These are phyloP conservation scores for Momotus momota DNA, from an alignment of 2,797 vertebrate genomes.

Conservation along the genomic window DNA sequence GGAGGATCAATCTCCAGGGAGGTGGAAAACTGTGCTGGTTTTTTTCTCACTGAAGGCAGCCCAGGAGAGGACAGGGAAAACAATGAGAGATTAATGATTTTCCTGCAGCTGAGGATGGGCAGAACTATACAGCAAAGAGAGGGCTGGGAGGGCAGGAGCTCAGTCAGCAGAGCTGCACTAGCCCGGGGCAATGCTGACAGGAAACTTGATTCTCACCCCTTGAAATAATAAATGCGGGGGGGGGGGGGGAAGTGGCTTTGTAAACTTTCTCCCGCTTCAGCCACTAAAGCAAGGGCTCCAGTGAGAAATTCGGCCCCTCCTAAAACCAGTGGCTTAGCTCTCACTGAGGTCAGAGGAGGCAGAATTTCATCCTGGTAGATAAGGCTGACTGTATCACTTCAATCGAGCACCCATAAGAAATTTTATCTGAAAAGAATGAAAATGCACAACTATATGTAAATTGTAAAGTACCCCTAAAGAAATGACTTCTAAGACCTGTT, in stretches of 20 bases:
- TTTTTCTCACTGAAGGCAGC: neutral
- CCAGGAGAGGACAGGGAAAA: neutral
- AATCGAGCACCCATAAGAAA: neutral
- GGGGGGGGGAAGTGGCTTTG: neutral
- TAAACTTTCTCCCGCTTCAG: neutral
- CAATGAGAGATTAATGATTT: slow-evolving; percentile 8
- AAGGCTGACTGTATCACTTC: neutral
- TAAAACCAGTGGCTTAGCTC: neutral
- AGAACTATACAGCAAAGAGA: neutral
- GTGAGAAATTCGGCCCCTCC: neutral
- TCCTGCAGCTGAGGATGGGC: neutral
- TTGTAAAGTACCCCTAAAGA: neutral
- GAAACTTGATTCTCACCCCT: neutral
- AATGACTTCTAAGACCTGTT: neutral
- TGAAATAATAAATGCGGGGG: neutral
- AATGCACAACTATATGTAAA: neutral
- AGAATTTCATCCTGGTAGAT: neutral
- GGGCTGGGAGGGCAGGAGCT: neutral
- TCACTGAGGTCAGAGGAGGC: neutral
- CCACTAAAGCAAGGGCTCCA: neutral
- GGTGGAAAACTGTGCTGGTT: neutral
- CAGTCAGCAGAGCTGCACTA: neutral
- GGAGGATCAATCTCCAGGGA: fast-evolving
- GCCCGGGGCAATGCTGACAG: neutral
- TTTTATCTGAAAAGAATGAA: neutral